These are phyloP conservation scores for Drosophila dives DNA, from an alignment of 2,888 invertebrate species.

Conservation along the genomic window DNA sequence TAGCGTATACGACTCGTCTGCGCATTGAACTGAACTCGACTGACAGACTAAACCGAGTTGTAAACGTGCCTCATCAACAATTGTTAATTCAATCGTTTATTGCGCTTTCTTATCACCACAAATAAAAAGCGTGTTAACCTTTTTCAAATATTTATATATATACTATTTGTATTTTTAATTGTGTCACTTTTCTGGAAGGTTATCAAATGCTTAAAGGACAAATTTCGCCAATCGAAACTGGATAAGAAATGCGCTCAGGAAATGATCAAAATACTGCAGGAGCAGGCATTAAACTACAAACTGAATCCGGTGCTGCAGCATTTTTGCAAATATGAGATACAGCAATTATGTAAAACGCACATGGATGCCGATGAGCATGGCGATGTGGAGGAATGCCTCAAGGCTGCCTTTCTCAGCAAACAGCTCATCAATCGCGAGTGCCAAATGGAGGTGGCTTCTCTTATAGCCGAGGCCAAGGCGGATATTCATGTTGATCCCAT, in stretches of 20 bases:
- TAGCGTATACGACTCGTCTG: conserved; percentile 62
- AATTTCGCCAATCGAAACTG: conserved; percentile 91
- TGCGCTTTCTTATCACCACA: conserved; percentile 36
- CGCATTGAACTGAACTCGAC: conserved; percentile 51
- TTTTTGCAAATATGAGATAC: conserved; percentile 91
- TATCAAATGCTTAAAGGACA: conserved; percentile 92
- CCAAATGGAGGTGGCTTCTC: conserved; percentile 92
- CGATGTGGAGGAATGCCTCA: conserved; percentile 94
- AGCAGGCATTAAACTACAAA: conserved; percentile 95
- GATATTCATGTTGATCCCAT: conserved; percentile 98
- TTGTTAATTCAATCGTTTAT: conserved; percentile 22
- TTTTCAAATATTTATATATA: background rate
- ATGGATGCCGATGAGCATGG: conserved; percentile 84
- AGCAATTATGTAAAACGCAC: conserved; percentile 87
- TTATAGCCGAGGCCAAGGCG: conserved; percentile 95
- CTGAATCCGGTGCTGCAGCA: conserved; percentile 94
- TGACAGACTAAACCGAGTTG: conserved; percentile 8
- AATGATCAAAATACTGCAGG: conserved; percentile 92
- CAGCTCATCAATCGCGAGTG: conserved; percentile 91
- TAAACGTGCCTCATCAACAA: conserved; percentile 3
- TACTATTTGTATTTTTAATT: background rate
- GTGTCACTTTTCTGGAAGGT: conserved; percentile 73
- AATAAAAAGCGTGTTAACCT: background rate
- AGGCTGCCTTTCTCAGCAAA: conserved; percentile 91
- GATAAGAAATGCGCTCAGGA: conserved; percentile 92